phyloP scores from a whole-genome alignment of 2,888 invertebrate species.

The Lysandra coridon region DNA sequence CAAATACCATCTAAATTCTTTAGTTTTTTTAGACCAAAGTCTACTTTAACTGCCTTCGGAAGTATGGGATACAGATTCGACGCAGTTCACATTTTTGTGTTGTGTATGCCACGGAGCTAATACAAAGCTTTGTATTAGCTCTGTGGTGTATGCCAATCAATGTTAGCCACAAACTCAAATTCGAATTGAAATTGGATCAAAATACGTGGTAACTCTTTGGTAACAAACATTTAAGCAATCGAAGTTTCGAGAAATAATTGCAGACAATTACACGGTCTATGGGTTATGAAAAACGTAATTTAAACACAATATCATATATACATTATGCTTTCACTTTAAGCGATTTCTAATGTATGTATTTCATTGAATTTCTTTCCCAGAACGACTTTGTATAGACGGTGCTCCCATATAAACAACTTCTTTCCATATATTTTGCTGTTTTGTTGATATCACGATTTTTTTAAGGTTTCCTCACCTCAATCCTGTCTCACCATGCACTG shows the following conservation, averaged over 20 bases:
- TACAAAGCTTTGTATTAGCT: too few species aligned
- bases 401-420: not conserved
- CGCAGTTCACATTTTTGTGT: too few species aligned
- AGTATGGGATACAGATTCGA: not conserved
- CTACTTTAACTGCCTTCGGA: not conserved
- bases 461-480: too few species aligned
- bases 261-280: slow-evolving; percentile 4
- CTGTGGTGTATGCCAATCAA: too few species aligned
- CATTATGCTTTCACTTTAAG: slow-evolving; percentile 19
- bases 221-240: slow-evolving; percentile 7
- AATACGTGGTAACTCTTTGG: not conserved
- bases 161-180: not conserved
- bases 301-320: slow-evolving; percentile 20
- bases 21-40: not conserved
- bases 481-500: too few species aligned
- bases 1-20: not conserved
- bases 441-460: too few species aligned
- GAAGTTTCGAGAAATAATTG: not conserved
- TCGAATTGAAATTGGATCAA: not conserved
- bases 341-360: slow-evolving; percentile 10
- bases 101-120: too few species aligned
- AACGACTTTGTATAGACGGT: not conserved
- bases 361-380: not conserved
- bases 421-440: not conserved
- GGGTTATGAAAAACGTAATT: slow-evolving; percentile 11